Evolutionary conservation across 2,113 vertebrate genomes (phyloP).

Genomic region (Isurus oxyrinchus): DNA sequence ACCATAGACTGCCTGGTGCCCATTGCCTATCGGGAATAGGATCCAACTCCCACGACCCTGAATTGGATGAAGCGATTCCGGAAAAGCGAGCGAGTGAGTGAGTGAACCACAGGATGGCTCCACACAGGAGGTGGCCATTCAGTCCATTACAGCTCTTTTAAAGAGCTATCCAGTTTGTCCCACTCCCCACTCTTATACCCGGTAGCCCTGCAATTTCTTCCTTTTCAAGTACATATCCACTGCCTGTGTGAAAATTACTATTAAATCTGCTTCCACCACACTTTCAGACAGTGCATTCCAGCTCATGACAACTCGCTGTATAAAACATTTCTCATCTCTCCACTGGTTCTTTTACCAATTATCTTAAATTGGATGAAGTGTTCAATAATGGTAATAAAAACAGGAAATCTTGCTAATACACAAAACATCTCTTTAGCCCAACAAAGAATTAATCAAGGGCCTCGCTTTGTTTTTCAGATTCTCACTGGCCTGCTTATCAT

Average conservation of each 20-base stretch:
- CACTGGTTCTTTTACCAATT: background rate
- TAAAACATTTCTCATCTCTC: background rate
- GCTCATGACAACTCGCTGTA: background rate
- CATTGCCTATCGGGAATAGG: too few species aligned
- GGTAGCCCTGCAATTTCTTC: background rate
- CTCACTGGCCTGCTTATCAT: background rate
- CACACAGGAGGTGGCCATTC: background rate
- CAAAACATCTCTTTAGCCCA: background rate
- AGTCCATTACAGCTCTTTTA: background rate
- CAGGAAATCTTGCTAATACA: background rate
- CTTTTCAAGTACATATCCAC: background rate
- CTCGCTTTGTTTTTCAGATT: background rate
- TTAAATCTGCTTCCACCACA: background rate
- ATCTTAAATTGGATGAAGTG: conserved; percentile 3
- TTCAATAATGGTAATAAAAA: background rate
- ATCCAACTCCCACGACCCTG: too few species aligned
- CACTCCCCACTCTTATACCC: background rate
- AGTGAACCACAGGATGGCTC: background rate
- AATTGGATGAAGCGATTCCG: too few species aligned
- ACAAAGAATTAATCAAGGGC: background rate
- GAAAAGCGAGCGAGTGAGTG: too few species aligned
- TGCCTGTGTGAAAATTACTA: background rate
- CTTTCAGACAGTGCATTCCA: background rate
- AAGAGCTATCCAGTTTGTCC: background rate
- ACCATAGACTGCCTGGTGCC: background rate